phyloP scores from a whole-genome alignment of 1,140 invertebrate species.

The Dendroctonus ponderosae region DNA sequence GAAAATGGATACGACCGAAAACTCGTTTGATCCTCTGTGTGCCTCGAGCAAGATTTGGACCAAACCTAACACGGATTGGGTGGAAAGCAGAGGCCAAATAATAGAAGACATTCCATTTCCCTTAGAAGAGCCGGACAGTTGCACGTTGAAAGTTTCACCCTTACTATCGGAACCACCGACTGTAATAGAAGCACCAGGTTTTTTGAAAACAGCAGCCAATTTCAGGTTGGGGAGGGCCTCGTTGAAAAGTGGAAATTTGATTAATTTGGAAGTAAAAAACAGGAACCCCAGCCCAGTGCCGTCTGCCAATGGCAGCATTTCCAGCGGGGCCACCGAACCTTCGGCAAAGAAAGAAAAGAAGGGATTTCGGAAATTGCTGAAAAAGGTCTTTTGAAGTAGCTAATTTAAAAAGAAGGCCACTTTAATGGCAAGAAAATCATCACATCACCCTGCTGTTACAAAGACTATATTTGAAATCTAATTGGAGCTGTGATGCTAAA shows the following conservation, averaged over 20 bases:
- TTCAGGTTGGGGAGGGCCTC: conserved; percentile 17
- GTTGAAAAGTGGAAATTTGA: conserved; percentile 26
- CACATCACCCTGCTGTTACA: no score
- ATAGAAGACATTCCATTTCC: conserved; percentile 47
- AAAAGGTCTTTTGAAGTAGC: conserved; percentile 42
- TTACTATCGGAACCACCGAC: conserved; percentile 10
- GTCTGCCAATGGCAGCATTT: conserved; percentile 30
- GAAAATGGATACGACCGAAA: conserved; percentile 43
- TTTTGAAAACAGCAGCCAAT: conserved; percentile 36
- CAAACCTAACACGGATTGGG: conserved; percentile 35
- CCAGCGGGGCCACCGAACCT: conserved; percentile 9
- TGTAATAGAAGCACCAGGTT: conserved; percentile 37
- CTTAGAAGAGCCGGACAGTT: conserved; percentile 47
- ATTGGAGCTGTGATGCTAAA: no score
- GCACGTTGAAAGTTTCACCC: conserved; percentile 37
- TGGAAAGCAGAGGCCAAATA: conserved; percentile 30
- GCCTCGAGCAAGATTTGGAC: conserved; percentile 32
- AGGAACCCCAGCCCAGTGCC: conserved; percentile 29
- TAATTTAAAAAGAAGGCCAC: not conserved
- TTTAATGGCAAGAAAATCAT: not conserved
- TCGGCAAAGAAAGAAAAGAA: conserved; percentile 44
- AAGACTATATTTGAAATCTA: no score
- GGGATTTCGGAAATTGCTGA: conserved; percentile 46
- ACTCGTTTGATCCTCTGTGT: conserved; percentile 34
- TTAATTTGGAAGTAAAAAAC: conserved; percentile 35